Base-by-base conservation (phyloP, 2,797 vertebrate species). In the Microctenopoma steveboyesi region DNA sequence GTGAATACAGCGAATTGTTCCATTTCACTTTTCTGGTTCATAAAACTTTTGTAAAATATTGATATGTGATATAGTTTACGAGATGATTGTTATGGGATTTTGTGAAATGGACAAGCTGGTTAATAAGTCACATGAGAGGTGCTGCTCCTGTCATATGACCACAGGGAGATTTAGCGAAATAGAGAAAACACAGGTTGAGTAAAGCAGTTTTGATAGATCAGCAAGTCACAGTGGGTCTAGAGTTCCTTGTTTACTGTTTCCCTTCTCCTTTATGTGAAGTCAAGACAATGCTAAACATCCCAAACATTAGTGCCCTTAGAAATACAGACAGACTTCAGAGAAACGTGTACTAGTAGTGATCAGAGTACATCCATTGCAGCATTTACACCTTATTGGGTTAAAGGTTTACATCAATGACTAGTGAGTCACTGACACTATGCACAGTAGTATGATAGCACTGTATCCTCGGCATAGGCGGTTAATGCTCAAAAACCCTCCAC, bases 81-180 rank as follows among this genome's bases (percentile, higher is more conserved):
- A 0, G 54, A 47, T 58, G 33, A 69, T 30, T 37, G 7, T 63
- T 76, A 7, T 14, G 3, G 27, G 48, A 27, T 58, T 74, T n/a
- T 63, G 1, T 3, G 0, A 77, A 76, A 76, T 2, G 14, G 7
- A 53, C n/a, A 54, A 66, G 83, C 74, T 56, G 46, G 83, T 84
- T 87, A 65, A 79, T 56, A 76, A 62, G 64, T 90, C 90, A 89
- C 82, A 86, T 84, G 88, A 73, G 56, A 50, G 59, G 46, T 53
- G 51, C 7, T 42, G 69, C 52, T 35, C 12, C 50, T 15, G 72
- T 86, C 89, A 82, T 66, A 68, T 85, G 88, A 91, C 75, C 25
- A 33, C 16, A 58, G 39, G 61, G 46, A 62, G 30, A 25, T 62
- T 42, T 27, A 37, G 64, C 37, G 33, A 45, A 64, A 69, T n/a